A percentile compares a stretch with the other conserved stretches of the same genome.
These are phyloP conservation scores for Pipistrellus kuhlii DNA, from an alignment of 2,797 vertebrate species.

Conservation along the genomic window DNA sequence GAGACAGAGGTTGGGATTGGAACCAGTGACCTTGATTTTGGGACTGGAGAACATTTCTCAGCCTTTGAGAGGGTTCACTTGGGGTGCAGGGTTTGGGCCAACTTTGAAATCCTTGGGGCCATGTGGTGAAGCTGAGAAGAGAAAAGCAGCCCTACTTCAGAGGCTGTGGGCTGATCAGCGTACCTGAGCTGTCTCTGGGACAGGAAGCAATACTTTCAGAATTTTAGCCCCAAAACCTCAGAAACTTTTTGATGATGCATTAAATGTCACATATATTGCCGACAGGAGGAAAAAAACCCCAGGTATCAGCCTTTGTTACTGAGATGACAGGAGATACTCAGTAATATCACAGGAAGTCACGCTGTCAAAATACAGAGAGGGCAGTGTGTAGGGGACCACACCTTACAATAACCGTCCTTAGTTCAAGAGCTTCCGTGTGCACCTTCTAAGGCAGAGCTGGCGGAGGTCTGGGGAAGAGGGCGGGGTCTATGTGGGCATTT, in stretches of 20 bases:
- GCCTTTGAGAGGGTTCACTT: background rate
- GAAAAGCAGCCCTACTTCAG: background rate
- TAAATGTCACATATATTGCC: conserved; percentile 87
- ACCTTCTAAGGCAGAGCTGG: background rate
- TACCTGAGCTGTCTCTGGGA: conserved; percentile 51
- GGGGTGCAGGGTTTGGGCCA: rapidly evolving
- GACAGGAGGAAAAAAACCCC: conserved; percentile 63
- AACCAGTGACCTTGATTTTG: background rate
- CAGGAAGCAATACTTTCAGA: conserved; percentile 83
- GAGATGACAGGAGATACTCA: conserved; percentile 82
- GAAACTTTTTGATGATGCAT: conserved; percentile 84
- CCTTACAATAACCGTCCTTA: conserved; percentile 74
- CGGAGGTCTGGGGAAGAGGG: background rate
- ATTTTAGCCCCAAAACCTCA: conserved; percentile 87
- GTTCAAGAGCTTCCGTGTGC: conserved; percentile 30
- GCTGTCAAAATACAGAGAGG: conserved; percentile 82
- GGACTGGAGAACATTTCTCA: background rate
- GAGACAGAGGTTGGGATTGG: background rate
- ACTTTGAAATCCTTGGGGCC: background rate
- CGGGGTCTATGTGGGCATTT: background rate
- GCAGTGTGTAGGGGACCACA: conserved; percentile 78
- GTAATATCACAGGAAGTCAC: conserved; percentile 85
- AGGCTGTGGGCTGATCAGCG: background rate
- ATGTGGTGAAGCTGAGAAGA: background rate
- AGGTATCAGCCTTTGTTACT: conserved; percentile 83